Percentiles rank a stretch among this genome's conserved stretches.
phyloP scores from a whole-genome alignment of 1,140 invertebrate species.

The Pseudomyrmex dendroicus region DNA sequence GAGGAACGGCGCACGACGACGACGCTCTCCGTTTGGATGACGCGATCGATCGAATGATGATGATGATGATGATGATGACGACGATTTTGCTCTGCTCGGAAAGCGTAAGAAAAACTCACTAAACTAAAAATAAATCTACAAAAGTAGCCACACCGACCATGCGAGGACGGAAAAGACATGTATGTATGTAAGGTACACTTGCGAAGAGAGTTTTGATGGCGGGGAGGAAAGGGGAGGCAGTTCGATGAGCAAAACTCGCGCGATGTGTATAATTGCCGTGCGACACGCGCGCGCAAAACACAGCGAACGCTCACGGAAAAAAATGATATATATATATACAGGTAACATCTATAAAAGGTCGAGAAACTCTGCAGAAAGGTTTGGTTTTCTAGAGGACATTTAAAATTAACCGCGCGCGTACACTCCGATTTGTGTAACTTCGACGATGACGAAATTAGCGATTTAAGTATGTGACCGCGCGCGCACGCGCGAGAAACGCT shows the following conservation, averaged over 20 bases:
- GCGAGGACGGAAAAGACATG: constrained; percentile 58
- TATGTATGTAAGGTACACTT: constrained; percentile 38
- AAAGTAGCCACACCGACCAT: constrained; percentile 61
- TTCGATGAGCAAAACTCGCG: not conserved
- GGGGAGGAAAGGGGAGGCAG: not conserved
- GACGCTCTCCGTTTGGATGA: not conserved
- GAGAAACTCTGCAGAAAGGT: constrained; percentile 10
- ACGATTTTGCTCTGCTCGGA: constrained; percentile 8
- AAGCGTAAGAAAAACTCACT: constrained; percentile 41
- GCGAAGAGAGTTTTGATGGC: constrained; percentile 28
- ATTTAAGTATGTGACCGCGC: not conserved
- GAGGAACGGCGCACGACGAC: constrained; percentile 31
- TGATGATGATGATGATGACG: constrained; percentile 15
- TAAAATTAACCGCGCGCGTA: constrained; percentile 41
- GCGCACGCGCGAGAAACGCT: not conserved
- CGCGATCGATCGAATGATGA: constrained; percentile 18
- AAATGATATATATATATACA: too few relatives aligned
- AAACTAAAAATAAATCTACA: constrained; percentile 66
- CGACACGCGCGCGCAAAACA: not conserved
- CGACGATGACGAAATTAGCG: constrained; percentile 55
- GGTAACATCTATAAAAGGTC: too few relatives aligned
- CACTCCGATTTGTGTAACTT: not conserved
- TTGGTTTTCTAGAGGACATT: constrained; percentile 27
- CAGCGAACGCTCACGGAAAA: constrained; percentile 1
- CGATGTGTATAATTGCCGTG: not conserved